A percentile compares a stretch with the other conserved stretches of the same genome.
Conservation (phyloP, 2,113 vertebrate species). For the Notiomystis cincta region DNA sequence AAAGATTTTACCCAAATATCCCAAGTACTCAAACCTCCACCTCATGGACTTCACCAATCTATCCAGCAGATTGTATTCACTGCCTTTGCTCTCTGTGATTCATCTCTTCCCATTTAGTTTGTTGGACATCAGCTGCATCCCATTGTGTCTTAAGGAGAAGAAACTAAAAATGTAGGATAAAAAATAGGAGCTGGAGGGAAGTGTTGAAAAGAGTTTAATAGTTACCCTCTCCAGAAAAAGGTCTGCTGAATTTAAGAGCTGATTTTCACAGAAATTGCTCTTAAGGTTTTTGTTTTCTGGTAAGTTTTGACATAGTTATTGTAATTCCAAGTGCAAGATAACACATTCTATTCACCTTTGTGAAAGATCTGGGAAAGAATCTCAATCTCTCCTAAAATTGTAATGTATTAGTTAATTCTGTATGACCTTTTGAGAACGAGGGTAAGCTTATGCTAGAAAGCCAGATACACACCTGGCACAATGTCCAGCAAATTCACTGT, state of each 20-base stretch:
- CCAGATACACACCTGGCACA: not conserved
- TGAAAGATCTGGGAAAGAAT: not conserved
- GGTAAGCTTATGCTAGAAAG: not conserved
- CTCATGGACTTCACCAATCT: rapidly evolving
- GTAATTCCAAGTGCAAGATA: not conserved
- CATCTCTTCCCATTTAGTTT: not conserved
- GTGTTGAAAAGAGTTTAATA: not conserved
- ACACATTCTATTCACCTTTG: not conserved
- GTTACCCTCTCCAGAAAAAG: not conserved
- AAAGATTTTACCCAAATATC: not conserved
- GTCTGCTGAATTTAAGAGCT: not conserved
- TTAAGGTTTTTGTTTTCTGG: not conserved
- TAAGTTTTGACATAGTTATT: not conserved
- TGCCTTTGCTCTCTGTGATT: not conserved
- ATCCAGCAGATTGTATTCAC: not conserved
- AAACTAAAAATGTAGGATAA: not conserved
- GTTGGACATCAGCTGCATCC: not conserved
- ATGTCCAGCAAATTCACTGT: not conserved
- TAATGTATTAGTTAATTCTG: not conserved
- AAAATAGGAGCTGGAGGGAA: not conserved
- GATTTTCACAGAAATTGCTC: not conserved
- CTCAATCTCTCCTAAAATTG: not conserved
- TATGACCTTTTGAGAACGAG: not conserved
- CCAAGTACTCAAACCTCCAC: not conserved
- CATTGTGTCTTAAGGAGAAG: not conserved